These are phyloP conservation scores for Gasteruption jaculator DNA, from an alignment of 2,888 invertebrate species.

Conservation along the genomic window DNA sequence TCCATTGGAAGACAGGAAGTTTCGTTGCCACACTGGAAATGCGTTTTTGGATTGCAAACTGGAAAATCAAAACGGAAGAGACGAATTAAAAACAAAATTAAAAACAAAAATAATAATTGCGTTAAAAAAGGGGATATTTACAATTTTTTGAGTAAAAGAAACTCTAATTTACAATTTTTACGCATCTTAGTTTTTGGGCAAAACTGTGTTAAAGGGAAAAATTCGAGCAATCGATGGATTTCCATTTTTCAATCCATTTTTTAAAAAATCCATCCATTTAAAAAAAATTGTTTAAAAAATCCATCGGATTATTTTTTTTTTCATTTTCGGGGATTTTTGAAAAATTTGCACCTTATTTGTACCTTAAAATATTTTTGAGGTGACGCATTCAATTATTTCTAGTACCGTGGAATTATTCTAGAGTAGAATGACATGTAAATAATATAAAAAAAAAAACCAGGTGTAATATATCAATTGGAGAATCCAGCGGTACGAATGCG, in stretches of 20 bases:
- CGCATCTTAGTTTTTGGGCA: background rate
- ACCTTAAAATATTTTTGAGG: background rate
- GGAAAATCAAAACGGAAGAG: too few relatives aligned
- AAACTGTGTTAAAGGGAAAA: background rate
- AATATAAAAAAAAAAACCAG: background rate
- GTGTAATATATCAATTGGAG: too few relatives aligned
- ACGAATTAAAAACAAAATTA: background rate
- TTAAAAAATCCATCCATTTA: too few relatives aligned
- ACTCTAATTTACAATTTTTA: background rate
- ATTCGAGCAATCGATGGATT: too few relatives aligned
- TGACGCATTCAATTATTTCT: slow-evolving; percentile 3
- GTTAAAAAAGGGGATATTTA: background rate
- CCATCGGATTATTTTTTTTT: slow-evolving; percentile 3
- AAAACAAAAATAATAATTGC: slow-evolving; percentile 1
- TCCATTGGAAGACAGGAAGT: slow-evolving; percentile 68
- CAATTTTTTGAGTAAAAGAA: background rate
- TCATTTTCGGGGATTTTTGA: too few relatives aligned
- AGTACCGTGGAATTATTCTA: background rate
- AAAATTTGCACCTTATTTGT: background rate
- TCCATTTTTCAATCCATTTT: too few relatives aligned
- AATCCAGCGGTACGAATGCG: too few relatives aligned
- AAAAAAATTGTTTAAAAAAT: too few relatives aligned
- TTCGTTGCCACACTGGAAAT: slow-evolving; percentile 70
- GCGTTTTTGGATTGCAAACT: slow-evolving; percentile 65
- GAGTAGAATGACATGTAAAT: background rate